Percentiles rank a stretch among this genome's conserved stretches.
phyloP scores from a whole-genome alignment of 1,140 invertebrate genomes.

The Drosophila athabasca region DNA sequence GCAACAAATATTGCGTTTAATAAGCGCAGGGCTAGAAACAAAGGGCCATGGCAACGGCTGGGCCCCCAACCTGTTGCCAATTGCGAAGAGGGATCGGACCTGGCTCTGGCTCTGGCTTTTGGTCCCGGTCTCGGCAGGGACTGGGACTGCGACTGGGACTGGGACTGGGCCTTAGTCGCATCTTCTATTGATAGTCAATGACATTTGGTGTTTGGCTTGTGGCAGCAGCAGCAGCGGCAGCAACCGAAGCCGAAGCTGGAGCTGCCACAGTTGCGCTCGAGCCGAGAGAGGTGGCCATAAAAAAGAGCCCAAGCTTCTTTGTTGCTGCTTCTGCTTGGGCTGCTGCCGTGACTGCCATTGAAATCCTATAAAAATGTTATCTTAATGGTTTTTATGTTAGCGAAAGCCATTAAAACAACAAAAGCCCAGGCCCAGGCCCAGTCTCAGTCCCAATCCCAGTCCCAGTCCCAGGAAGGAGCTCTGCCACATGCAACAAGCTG shows the following conservation, averaged over 20 bases:
- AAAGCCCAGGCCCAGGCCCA: conserved; percentile 67
- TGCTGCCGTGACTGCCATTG: conserved; percentile 78
- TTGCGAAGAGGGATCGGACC: conserved; percentile 24
- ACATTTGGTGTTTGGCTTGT: conserved; percentile 79
- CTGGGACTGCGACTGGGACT: background rate
- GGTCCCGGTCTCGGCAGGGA: conserved; percentile 23
- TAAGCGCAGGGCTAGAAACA: conserved; percentile 78
- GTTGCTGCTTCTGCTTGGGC: conserved; percentile 54
- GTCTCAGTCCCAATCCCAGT: conserved; percentile 47
- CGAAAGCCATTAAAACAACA: conserved; percentile 83
- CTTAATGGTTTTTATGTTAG: conserved; percentile 83
- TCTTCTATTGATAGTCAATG: conserved; percentile 82
- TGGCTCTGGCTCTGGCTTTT: conserved; percentile 37
- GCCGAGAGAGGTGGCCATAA: conserved; percentile 60
- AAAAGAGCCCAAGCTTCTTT: conserved; percentile 77
- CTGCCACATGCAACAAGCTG: conserved; percentile 37
- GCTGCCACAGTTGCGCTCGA: conserved; percentile 28
- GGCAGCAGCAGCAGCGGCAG: conserved; percentile 38
- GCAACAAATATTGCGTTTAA: conserved; percentile 82
- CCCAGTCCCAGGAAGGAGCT: conserved; percentile 36
- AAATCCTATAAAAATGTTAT: conserved; percentile 83
- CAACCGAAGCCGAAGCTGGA: background rate
- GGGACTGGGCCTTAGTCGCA: conserved; percentile 64
- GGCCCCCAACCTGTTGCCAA: conserved; percentile 45
- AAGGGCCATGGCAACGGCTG: conserved; percentile 46